Base-by-base conservation (phyloP, 2,113 vertebrate species). In the Varanus komodoensis region DNA sequence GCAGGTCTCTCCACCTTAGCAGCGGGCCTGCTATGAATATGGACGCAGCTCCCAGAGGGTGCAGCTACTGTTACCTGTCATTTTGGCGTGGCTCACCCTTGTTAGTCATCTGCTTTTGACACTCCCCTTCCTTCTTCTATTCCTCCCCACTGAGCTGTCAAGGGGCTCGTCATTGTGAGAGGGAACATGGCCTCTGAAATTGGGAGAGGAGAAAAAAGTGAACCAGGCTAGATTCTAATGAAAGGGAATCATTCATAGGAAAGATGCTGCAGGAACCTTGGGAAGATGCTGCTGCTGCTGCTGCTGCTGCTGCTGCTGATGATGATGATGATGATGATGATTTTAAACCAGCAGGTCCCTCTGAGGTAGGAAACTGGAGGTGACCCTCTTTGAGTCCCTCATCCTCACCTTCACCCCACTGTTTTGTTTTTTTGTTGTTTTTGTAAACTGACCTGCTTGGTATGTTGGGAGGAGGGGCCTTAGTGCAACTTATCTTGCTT, bases 191-290 rank as follows among this genome's bases (percentile, higher is more conserved):
- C 95, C 93, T 97, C 94, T 91, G 90, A 96, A 93, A 96, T 84
- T 94, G 82, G 69, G 44, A 48, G 87, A 92, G 93, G 87, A 89
- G 52, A 34, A 38, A 9, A 89, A 8, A 57, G 82, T 17, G 82
- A 82, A 92, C 96, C 95, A 91, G 89, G 89, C 92, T 95, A 92
- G 95, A 93, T 95, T 94, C 92, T 96, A 95, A 97, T 97, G 96
- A 97, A 97, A 97, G 94, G 88, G 97, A 97, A 97, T 97, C 94
- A 96, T 97, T 97, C 95, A 97, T 97, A 94, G 94, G 88, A 94
- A 68, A 96, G 93, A 95, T 95, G 92, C 92, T 93, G 92, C 90
- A 91, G 94, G 89, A 96, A 95, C 94, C 94, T 95, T 61, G 23
- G 93, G 93, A 95, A 96, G 67, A 44, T 64, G 82, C 93, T 96